A percentile compares a stretch with the other conserved stretches of the same genome.
These are phyloP conservation scores for Andrena camellia DNA, from an alignment of 2,888 invertebrate genomes.

Conservation along the genomic window DNA sequence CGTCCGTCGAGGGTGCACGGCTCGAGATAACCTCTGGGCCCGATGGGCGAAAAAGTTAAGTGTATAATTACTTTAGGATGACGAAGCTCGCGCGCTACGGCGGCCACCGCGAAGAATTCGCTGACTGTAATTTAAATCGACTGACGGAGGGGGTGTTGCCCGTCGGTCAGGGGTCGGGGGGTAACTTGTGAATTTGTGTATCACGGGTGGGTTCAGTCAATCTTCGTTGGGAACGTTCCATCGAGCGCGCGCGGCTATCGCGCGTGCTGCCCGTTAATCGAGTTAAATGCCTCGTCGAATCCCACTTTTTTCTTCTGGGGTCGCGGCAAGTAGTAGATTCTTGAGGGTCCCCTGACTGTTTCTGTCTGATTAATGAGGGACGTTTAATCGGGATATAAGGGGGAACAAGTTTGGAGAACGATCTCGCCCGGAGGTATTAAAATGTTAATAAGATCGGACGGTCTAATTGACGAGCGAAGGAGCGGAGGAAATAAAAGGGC, in stretches of 20 bases:
- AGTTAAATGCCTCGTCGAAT: neutral
- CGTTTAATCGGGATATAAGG: conserved; percentile 28
- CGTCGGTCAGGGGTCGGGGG: neutral
- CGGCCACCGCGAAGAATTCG: conserved; percentile 67
- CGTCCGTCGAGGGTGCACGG: conserved; percentile 67
- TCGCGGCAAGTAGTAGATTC: neutral
- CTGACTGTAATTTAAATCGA: conserved; percentile 74
- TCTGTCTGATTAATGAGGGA: conserved; percentile 17
- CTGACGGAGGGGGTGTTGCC: conserved; percentile 14
- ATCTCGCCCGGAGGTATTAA: conserved; percentile 54
- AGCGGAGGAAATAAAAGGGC: conserved; percentile 26
- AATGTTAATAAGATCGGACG: conserved; percentile 61
- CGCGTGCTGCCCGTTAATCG: neutral
- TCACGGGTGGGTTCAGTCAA: neutral
- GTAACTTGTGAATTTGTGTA: conserved; percentile 40
- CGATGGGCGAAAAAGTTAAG: conserved; percentile 80
- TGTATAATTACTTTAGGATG: conserved; percentile 82
- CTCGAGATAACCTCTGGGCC: conserved; percentile 76
- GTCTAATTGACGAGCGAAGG: conserved; percentile 59
- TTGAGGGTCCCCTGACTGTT: neutral
- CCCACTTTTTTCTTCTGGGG: neutral
- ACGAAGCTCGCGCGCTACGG: conserved; percentile 73
- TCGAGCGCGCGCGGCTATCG: neutral
- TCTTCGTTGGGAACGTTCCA: conserved; percentile 7
- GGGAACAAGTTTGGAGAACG: neutral